phyloP scores from a whole-genome alignment of 2,797 vertebrate genomes.

The Xiphophorus birchmanni region DNA sequence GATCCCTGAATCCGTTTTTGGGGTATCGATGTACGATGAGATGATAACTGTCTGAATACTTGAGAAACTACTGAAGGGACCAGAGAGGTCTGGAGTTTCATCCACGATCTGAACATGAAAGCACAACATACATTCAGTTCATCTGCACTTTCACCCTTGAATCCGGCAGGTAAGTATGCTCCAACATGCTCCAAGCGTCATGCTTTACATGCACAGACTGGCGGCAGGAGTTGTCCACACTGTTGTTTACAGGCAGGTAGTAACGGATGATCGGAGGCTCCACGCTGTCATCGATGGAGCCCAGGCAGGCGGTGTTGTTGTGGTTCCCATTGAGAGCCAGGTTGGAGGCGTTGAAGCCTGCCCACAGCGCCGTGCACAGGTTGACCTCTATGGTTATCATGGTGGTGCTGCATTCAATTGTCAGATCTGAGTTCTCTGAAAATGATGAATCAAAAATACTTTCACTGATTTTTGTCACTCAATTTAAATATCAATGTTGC shows the following conservation, averaged over 20 bases:
- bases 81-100: slow-evolving; percentile 69
- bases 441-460: neutral
- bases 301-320: slow-evolving; percentile 68
- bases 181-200: neutral
- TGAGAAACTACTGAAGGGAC: slow-evolving; percentile 75
- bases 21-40: slow-evolving; percentile 80
- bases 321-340: slow-evolving; percentile 82
- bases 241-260: slow-evolving; percentile 80
- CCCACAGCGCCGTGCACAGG: slow-evolving; percentile 81
- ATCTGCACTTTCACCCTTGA: too few relatives aligned
- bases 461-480: neutral
- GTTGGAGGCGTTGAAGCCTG: slow-evolving; percentile 70
- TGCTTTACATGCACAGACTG: slow-evolving; percentile 78
- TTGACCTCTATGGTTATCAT: slow-evolving; percentile 79
- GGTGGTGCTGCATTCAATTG: slow-evolving; percentile 73
- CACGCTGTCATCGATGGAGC: slow-evolving; percentile 65
- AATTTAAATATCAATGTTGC: neutral
- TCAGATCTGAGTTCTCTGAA: slow-evolving; percentile 78
- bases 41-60: slow-evolving; percentile 80
- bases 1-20: slow-evolving; percentile 60
- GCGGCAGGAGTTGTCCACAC: slow-evolving; percentile 76
- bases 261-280: slow-evolving; percentile 78
- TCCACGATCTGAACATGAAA: slow-evolving; percentile 74
- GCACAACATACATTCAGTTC: neutral
- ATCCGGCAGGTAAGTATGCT: neutral